Evolutionary conservation across 1,140 invertebrate species (phyloP).

Genomic region (Drosophila orena): DNA sequence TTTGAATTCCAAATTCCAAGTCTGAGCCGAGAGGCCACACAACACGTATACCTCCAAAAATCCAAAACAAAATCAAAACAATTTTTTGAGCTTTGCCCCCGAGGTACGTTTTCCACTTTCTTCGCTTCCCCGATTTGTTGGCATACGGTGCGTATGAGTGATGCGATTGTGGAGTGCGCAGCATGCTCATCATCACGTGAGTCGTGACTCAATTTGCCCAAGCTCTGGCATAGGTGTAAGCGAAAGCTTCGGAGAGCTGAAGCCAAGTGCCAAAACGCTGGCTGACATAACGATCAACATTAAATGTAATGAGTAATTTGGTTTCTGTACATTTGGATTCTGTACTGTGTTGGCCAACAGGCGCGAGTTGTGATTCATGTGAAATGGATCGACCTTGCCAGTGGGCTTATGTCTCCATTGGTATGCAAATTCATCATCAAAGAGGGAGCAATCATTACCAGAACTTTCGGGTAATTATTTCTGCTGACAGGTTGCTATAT

Average conservation of each 20-base stretch:
- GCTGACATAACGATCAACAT: conserved; percentile 41
- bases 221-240: conserved; percentile 29
- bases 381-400: conserved; percentile 29
- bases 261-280: conserved; percentile 11
- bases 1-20: conserved; percentile 37
- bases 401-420: conserved; percentile 8
- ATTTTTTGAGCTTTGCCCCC: conserved; percentile 43
- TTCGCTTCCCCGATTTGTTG: neutral
- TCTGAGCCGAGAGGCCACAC: conserved; percentile 32
- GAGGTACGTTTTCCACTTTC: conserved; percentile 10
- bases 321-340: conserved; percentile 28
- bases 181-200: conserved; percentile 40
- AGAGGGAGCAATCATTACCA: conserved; percentile 4
- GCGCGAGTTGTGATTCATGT: conserved; percentile 28
- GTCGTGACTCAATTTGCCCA: conserved; percentile 58
- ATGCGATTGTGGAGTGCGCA: conserved; percentile 32
- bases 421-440: conserved; percentile 34
- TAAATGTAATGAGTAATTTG: conserved; percentile 57
- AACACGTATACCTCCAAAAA: conserved; percentile 56
- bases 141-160: conserved; percentile 58
- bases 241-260: conserved; percentile 16
- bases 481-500: conserved; percentile 10
- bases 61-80: conserved; percentile 21
- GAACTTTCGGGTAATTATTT: conserved; percentile 4
- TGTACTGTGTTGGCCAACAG: neutral